Percentiles rank a stretch among this genome's conserved stretches.
These are phyloP conservation scores for human DNA, from an alignment of 2,113 vertebrate species.

Conservation along the genomic window DNA sequence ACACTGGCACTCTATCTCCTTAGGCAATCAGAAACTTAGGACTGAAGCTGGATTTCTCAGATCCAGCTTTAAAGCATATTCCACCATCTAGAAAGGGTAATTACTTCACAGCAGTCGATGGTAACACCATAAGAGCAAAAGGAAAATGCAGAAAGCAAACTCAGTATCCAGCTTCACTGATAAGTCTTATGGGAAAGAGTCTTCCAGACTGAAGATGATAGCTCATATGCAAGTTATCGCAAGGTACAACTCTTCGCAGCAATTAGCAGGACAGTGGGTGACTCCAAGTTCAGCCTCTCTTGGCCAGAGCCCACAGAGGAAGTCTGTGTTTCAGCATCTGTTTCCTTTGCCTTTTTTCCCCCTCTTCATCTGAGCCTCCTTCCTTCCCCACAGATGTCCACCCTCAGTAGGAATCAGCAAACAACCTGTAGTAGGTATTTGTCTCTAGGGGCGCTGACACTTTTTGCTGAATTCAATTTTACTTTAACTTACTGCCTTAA, in stretches of 20 bases:
- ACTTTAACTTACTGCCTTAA: background rate
- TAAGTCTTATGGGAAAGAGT: background rate
- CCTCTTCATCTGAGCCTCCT: too few relatives aligned
- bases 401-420: too few relatives aligned
- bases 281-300: background rate
- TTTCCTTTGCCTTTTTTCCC: background rate
- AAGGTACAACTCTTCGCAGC: background rate
- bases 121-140: background rate
- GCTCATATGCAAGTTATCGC: rapidly evolving
- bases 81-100: background rate
- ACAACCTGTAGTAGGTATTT: background rate
- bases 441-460: background rate
- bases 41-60: background rate
- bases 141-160: background rate
- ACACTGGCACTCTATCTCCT: background rate
- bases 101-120: rapidly evolving
- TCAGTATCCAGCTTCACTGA: too few relatives aligned
- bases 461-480: background rate
- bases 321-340: background rate
- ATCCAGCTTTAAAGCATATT: background rate
- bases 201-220: background rate
- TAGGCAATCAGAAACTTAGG: too few relatives aligned
- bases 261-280: too few relatives aligned
- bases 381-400: background rate
- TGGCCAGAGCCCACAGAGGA: rapidly evolving